Evolutionary conservation across 2,113 vertebrate species (phyloP), one percentile per base, ranked within the genome.

Genomic region (Desmodus rotundus): DNA sequence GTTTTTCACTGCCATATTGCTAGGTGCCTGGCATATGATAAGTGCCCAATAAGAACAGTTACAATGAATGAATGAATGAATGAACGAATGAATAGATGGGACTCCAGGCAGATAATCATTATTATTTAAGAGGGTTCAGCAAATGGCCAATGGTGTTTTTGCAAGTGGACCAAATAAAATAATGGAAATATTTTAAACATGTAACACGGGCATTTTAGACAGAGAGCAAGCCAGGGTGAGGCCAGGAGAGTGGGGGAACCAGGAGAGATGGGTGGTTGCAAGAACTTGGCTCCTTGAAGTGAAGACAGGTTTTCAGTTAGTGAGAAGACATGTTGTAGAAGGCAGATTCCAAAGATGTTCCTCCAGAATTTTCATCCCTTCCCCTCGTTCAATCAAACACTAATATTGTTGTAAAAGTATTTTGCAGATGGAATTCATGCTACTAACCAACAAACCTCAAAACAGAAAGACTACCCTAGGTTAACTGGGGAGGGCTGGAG

Each of bases 401-500:
- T n/a, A 85, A 76, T 31, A 76, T 17, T 76, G 6, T 47, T 43
- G 2, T 47, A n/a, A 70, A 97, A 41, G 3, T 17, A 76, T 58
- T 85, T 50, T 84, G 5, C 4, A 22, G 43, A 68, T 16, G 1
- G 8, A 72, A 72, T 82, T 65, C 54, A 85, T 26, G 38, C 56
- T 54, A 50, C 45, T 74, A 82, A 50, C n/a, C 52, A 63, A 74
- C 9, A 36, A 24, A 58, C 9, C 7, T 86, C 47, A 61, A 92
- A 56, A 89, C 17, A 17, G 4, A 9, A 45, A 26, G 8, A 58
- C 82, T 70, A 72, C 17, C 33, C 68, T 41, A 41, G 4, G 76
- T 70, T 81, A 84, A 80, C 12, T 10, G 0, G 3, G 1, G 5
- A 7, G 4, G 0, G 47, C 0, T 1, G 2, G 5, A 7, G 0